Evolutionary conservation across 2,797 vertebrate genomes (phyloP).

Genomic region (Graptemys geographica): DNA sequence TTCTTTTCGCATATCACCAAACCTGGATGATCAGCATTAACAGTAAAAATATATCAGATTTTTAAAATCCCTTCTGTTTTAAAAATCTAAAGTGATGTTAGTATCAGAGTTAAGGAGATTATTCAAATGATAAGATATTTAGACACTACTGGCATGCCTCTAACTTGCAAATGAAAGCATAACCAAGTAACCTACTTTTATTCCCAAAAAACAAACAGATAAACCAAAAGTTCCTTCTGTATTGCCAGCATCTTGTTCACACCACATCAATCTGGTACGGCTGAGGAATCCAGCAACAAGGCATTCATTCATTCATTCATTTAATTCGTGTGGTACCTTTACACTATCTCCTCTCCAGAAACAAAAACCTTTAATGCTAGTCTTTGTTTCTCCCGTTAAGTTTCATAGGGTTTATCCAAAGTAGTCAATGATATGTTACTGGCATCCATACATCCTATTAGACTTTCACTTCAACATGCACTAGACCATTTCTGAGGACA

Average conservation of each 20-base stretch:
- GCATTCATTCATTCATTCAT: background rate
- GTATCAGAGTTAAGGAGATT: background rate
- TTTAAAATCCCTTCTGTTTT: background rate
- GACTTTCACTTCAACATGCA: background rate
- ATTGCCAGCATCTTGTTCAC: background rate
- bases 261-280: background rate
- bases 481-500: background rate
- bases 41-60: accelerated
- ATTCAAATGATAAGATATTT: background rate
- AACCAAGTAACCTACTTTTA: background rate
- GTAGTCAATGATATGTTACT: background rate
- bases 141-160: background rate
- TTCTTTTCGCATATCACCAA: background rate
- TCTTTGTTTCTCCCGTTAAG: background rate
- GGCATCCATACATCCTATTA: background rate
- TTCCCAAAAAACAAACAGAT: background rate
- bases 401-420: background rate
- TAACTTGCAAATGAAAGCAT: background rate
- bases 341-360: background rate
- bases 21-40: background rate
- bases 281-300: background rate
- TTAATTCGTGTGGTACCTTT: background rate
- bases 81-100: background rate
- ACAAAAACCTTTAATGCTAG: background rate
- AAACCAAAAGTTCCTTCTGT: background rate